A percentile compares a stretch with the other conserved stretches of the same genome.
phyloP scores from a whole-genome alignment of 2,888 invertebrate species.

The Idaea dimidiata region DNA sequence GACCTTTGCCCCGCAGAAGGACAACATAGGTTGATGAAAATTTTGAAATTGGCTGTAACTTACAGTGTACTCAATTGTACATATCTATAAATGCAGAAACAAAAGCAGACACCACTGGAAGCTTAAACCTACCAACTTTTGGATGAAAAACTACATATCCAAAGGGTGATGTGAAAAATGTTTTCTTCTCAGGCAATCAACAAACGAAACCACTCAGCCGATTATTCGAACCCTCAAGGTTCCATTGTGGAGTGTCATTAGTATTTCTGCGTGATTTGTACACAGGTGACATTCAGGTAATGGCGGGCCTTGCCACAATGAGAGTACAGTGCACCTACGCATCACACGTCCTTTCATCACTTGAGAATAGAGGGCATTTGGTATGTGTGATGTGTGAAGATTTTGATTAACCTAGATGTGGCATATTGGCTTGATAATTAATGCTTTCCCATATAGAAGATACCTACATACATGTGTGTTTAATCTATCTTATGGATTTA shows the following conservation, averaged over 20 bases:
- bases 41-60: too few relatives aligned
- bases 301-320: conserved; percentile 48
- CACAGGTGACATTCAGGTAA: conserved; percentile 51
- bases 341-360: conserved; percentile 75
- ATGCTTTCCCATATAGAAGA: too few relatives aligned
- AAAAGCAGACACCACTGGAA: too few relatives aligned
- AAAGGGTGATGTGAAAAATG: not conserved
- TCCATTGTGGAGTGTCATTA: conserved; percentile 7
- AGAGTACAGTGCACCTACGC: conserved; percentile 58
- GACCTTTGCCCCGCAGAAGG: too few relatives aligned
- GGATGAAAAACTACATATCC: not conserved
- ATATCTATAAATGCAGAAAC: too few relatives aligned
- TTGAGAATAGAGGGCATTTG: conserved; percentile 65
- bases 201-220: not conserved
- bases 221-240: not conserved
- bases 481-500: too few relatives aligned
- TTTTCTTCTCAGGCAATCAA: conserved; percentile 5
- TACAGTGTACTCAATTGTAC: too few relatives aligned
- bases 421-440: conserved; percentile 13
- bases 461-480: too few relatives aligned
- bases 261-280: conserved; percentile 43
- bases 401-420: conserved; percentile 41
- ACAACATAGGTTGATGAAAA: too few relatives aligned
- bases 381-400: conserved; percentile 16
- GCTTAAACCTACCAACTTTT: too few relatives aligned